Conservation (phyloP, 2,888 invertebrate species). For the Tenthredo distinguenda region DNA sequence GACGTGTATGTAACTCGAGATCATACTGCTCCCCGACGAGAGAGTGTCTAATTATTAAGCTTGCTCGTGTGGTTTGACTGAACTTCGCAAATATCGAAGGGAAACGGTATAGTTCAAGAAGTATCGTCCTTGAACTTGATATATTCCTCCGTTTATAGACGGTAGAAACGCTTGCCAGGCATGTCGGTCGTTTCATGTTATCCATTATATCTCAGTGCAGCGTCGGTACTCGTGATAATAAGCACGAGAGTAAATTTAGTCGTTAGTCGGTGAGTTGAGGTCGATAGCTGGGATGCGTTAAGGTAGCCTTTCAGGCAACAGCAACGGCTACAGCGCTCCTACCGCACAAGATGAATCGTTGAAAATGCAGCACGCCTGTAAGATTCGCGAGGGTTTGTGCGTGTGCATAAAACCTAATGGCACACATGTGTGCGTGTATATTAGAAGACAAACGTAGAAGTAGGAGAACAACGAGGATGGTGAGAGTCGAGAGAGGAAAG, state of each 20-base stretch:
- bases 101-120: neutral
- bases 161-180: conserved; percentile 8
- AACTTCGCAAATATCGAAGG: neutral
- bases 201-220: conserved; percentile 18
- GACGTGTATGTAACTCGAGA: neutral
- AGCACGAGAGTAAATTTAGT: conserved; percentile 69
- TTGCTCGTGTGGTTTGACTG: neutral
- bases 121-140: conserved; percentile 34
- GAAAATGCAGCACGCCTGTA: conserved; percentile 64
- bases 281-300: conserved; percentile 51
- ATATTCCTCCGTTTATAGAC: neutral
- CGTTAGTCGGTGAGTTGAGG: conserved; percentile 64
- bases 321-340: conserved; percentile 48
- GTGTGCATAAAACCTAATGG: neutral
- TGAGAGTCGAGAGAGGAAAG: neutral
- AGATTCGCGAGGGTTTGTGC: conserved; percentile 53
- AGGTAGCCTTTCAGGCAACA: conserved; percentile 12
- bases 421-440: conserved; percentile 30
- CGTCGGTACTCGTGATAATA: conserved; percentile 55
- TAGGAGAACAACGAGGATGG: conserved; percentile 8
- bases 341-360: conserved; percentile 70
- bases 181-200: conserved; percentile 16
- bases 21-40: neutral
- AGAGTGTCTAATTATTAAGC: conserved; percentile 25
- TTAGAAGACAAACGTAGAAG: neutral